These are phyloP conservation scores for Halocynthia roretzi DNA, from an alignment of 23 tunicate species.

Conservation along the genomic window DNA sequence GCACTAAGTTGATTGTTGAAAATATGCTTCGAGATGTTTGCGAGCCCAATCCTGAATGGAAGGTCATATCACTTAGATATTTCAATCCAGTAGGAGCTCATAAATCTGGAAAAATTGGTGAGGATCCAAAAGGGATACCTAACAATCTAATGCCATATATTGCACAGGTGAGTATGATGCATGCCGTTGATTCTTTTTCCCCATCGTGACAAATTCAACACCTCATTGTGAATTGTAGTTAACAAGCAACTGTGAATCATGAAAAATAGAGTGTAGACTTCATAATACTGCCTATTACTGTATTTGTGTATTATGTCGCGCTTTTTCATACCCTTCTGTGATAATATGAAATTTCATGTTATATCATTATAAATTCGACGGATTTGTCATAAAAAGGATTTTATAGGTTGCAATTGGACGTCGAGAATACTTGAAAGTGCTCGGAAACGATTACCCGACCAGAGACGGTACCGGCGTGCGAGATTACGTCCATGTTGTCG, in stretches of 20 bases:
- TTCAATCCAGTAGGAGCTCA: constrained; percentile 99
- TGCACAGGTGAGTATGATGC: constrained; percentile 61
- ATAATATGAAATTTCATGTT: too few species aligned
- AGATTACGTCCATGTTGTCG: constrained; percentile 95
- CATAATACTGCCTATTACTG: too few species aligned
- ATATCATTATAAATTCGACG: too few species aligned
- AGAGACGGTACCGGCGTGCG: constrained; percentile 93
- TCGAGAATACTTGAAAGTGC: constrained; percentile 64
- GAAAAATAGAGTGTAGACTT: too few species aligned
- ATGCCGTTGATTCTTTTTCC: not conserved
- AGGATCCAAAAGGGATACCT: constrained; percentile 96
- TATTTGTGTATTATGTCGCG: too few species aligned
- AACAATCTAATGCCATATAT: constrained; percentile 91
- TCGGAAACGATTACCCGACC: constrained; percentile 86
- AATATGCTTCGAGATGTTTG: constrained; percentile 61
- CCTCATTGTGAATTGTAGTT: not conserved
- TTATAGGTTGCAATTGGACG: constrained; percentile 83
- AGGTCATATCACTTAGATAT: constrained; percentile 72
- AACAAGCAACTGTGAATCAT: not conserved
- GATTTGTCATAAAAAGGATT: not conserved
- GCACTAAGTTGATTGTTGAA: constrained; percentile 76
- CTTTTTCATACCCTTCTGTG: too few species aligned
- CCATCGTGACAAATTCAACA: not conserved
- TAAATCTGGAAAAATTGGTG: constrained; percentile 76
- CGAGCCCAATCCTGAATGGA: constrained; percentile 45